Percentiles rank a stretch among this genome's conserved stretches.
phyloP scores from a whole-genome alignment of 2,797 vertebrate genomes.

The Sternotherus odoratus region DNA sequence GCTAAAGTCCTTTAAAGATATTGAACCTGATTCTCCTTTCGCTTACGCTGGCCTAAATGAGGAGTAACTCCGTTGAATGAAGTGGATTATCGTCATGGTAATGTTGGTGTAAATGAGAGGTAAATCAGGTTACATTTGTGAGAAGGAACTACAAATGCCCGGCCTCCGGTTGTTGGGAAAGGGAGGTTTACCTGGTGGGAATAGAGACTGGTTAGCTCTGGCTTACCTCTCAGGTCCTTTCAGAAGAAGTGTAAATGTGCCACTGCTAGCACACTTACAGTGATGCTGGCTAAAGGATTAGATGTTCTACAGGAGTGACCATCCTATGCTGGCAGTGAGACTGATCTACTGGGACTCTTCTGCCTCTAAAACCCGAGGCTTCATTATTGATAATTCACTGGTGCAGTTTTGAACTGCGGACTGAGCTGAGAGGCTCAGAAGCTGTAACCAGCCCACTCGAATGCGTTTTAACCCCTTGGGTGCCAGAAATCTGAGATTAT shows the following conservation, averaged over 20 bases:
- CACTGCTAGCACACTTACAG: neutral
- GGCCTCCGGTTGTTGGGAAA: neutral
- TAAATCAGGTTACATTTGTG: neutral
- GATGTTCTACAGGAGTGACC: neutral
- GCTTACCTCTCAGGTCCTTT: neutral
- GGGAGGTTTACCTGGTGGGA: neutral
- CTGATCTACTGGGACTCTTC: neutral
- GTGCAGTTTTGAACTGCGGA: neutral
- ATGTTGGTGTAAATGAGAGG: neutral
- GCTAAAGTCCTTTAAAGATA: neutral
- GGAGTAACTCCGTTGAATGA: too few species aligned
- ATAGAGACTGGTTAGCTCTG: neutral
- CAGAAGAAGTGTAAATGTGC: neutral
- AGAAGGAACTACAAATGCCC: neutral
- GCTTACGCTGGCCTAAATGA: neutral
- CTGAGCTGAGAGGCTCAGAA: neutral
- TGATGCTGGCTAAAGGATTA: neutral
- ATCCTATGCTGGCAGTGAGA: neutral
- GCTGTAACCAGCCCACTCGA: neutral
- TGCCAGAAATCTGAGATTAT: neutral
- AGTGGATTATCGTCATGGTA: neutral
- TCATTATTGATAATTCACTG: neutral
- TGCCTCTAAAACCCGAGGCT: neutral
- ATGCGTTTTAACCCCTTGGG: neutral
- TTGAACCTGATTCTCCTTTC: neutral